Evolutionary conservation across 2,888 invertebrate species (phyloP), one percentile per base, ranked within the genome.

Genomic region (Nemotelus nigrinus): DNA sequence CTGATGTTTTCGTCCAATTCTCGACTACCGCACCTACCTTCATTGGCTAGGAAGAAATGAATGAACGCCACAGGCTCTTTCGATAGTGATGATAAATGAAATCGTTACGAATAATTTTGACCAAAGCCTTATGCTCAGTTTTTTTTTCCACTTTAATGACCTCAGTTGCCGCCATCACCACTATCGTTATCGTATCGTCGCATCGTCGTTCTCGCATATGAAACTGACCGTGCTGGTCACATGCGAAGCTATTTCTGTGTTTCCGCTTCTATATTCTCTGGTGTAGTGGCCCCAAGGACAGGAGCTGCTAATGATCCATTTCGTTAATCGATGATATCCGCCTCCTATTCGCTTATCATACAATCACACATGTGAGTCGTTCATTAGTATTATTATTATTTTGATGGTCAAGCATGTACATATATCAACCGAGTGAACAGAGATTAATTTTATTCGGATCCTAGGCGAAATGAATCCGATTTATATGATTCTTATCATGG

Each of bases 261-360:
- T 53, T 53, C 10, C 53, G 10, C 53, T 6, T 53, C 1, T 53
- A 25, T 25, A 1, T 25, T 25, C 25, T 25, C 25, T 10, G 53
- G 6, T 10, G 7, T 53, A 10, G 53, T 53, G 10, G 53, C 53
- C 6, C 6, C 1, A 10, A 53, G 7, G 10, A 10, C 53, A 25
- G 6, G 6, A 64, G 39, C 25, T 64, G 64, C 64, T 64, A 64
- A 64, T 41, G 64, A 64, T 64, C 10, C 41, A 64, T 64, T 64
- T 41, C 44, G 7, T n/a, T 64, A 64, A 64, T 64, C 64, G 64
- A 64, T 64, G 6, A 10, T 53, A 53, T 53, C 53, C 10, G 53
- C 53, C 53, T 53, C 53, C 10, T 8, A 1, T 10, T 53, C 53
- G 53, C 10, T 53, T 53, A 10, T 10, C 53, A 8, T 50, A 50